Conservation (phyloP, 2,113 vertebrate genomes). For the Hipposideros armiger region DNA sequence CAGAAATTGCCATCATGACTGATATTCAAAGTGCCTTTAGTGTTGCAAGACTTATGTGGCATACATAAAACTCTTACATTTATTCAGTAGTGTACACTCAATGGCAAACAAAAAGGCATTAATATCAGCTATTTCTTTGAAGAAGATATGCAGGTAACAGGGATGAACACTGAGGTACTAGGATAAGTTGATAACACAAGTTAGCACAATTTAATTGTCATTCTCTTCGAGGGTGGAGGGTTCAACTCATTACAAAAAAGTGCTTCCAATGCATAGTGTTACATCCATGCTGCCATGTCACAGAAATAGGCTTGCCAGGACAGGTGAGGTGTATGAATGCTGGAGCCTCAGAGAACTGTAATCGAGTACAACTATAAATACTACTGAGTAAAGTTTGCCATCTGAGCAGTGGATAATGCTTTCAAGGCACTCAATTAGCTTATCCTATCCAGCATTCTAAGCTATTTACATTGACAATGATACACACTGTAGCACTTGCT, state of each 20-base stretch:
- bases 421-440: slow-evolving; percentile 91
- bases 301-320: slow-evolving; percentile 91
- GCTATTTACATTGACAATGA: slow-evolving; percentile 89
- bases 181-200: slow-evolving; percentile 88
- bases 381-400: slow-evolving; percentile 90
- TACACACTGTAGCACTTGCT: slow-evolving; percentile 87
- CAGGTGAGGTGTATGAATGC: slow-evolving; percentile 92
- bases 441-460: slow-evolving; percentile 89
- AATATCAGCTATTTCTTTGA: slow-evolving; percentile 88
- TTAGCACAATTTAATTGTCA: slow-evolving; percentile 92
- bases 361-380: slow-evolving; percentile 92
- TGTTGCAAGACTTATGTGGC: slow-evolving; percentile 89
- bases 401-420: slow-evolving; percentile 90
- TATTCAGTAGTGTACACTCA: slow-evolving; percentile 92
- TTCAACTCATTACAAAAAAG: slow-evolving; percentile 91
- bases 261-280: slow-evolving; percentile 94
- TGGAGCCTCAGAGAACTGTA: slow-evolving; percentile 91
- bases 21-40: slow-evolving; percentile 89
- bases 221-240: slow-evolving; percentile 82
- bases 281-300: slow-evolving; percentile 89
- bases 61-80: slow-evolving; percentile 88
- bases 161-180: slow-evolving; percentile 57
- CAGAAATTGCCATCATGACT: slow-evolving; percentile 93
- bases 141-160: slow-evolving; percentile 88
- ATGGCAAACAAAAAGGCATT: slow-evolving; percentile 91